Evolutionary conservation across 2,888 invertebrate genomes (phyloP), one percentile per base, ranked within the genome.

Genomic region (Microctonus brassicae): DNA sequence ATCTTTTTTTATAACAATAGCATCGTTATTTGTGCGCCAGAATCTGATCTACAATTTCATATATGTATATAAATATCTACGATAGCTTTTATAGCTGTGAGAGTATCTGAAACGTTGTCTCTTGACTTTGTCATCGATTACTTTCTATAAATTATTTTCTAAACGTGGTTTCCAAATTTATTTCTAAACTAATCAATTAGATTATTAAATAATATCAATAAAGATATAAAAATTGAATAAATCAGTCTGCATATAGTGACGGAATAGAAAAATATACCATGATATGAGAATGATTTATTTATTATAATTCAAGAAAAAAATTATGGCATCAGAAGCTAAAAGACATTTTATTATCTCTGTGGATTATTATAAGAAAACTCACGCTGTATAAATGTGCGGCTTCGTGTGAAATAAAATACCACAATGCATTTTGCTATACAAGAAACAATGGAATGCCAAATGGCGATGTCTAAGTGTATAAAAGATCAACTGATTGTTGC

Each of bases 361-460:
- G 47, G n/a, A 47, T 47, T 47, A 47, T 47, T 47, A 17, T 47
- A 7, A n/a, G 13, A 47, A 17, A n/a, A 17, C 47, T 47, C 17
- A 47, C 47, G 17, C 47, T 47, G 17, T 17, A 47, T 47, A 47
- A 47, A 17, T 17, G 9, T 17, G 20, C 9, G n/a, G 61, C 62
- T 26, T 72, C 81, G 82, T 80, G 82, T 82, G 80, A 82, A 82
- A 81, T 83, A 81, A 82, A 47, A 47, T 17, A 76, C 79, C 77
- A 73, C 77, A 76, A 78, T 74, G 76, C 67, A 65, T 75, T 75
- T 75, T 68, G 60, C 68, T 20, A 57, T 20, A 57, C 75, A 84
- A 85, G 79, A 83, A 84, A 82, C 81, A 84, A 82, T 79, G 80
- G 70, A 75, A 75, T 75, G 70, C 53, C 66, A 63, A 17, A 4